phyloP scores from a whole-genome alignment of 2,113 vertebrate genomes.

The Amblyornis subalaris region DNA sequence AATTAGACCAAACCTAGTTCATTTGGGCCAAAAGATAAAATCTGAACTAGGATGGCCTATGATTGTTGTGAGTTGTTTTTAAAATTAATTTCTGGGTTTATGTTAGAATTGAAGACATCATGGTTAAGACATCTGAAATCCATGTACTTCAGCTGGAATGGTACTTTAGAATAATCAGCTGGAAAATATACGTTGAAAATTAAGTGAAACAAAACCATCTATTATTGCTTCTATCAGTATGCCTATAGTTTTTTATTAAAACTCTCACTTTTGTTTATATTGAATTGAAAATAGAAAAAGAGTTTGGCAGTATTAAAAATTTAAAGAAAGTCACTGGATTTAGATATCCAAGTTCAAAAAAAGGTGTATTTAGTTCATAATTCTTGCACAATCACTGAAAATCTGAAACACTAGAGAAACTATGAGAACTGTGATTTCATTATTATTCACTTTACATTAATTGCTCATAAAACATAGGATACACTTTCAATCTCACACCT shows the following conservation, averaged over 20 bases:
- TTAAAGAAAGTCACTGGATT: neutral
- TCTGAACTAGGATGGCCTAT: neutral
- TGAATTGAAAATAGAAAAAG: neutral
- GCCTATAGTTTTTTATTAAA: neutral
- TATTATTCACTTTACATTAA: slow-evolving; percentile 10
- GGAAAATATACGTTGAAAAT: neutral
- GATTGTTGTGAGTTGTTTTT: neutral
- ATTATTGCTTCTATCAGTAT: neutral
- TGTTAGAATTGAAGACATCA: neutral
- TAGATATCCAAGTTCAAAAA: neutral
- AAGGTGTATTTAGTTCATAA: neutral
- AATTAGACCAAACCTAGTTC: neutral
- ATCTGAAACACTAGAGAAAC: neutral
- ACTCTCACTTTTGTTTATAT: neutral
- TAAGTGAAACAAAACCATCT: neutral
- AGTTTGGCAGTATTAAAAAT: neutral
- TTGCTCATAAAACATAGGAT: slow-evolving; percentile 3
- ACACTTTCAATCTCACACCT: neutral
- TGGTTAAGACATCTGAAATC: neutral
- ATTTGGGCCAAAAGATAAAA: neutral
- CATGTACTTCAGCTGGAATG: neutral
- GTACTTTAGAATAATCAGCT: neutral
- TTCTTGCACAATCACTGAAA: neutral
- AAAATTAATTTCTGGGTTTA: neutral
- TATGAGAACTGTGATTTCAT: neutral